Base-by-base conservation (phyloP, 1,140 invertebrate genomes). In the Nasonia longicornis region DNA sequence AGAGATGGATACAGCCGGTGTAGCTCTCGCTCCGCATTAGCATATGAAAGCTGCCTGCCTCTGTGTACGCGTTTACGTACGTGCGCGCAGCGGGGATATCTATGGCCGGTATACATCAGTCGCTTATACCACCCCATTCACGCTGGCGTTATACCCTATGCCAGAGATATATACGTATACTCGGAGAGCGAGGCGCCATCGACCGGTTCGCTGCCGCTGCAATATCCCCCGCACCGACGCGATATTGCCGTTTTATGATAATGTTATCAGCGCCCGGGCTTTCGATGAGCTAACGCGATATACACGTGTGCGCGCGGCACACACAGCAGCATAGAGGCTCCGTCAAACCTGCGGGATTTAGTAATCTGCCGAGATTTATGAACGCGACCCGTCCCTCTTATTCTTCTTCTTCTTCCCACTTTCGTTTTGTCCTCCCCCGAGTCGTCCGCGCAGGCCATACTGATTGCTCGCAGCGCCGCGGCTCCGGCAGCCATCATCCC, bases 201-300 rank as follows among this genome's bases (percentile, higher is more conserved):
- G 77, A 69, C 75, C 48, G 69, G 74, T 38, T 52, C 42, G 58
- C 74, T 38, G 69, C 45, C 58, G 26, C 67, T 77, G 81, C 86
- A 86, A 88, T 87, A 87, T 87, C 83, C 86, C 82, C 83, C 16
- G 52, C 38, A 42, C 16, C 52, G 80, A 82, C 87, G 86, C 87
- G 86, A 89, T 91, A 91, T 90, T 90, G 89, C 89, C 87, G 83
- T 90, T 90, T 91, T 91, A 91, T 91, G 89, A 90, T 90, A 91
- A 91, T 91, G 90, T 89, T 90, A 90, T 91, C 89, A 90, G 88
- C 86, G 86, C 84, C 82, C 79, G 84, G 87, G 72, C 84, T 87
- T 81, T 85, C 87, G 88, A 90, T 90, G 88, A 90, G 86, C 86
- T 87, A 84, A 84, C 86, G 86, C 87, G 88, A 89, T 90, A 89